phyloP scores from a whole-genome alignment of 2,113 vertebrate genomes.

The Ceyx margarethae region DNA sequence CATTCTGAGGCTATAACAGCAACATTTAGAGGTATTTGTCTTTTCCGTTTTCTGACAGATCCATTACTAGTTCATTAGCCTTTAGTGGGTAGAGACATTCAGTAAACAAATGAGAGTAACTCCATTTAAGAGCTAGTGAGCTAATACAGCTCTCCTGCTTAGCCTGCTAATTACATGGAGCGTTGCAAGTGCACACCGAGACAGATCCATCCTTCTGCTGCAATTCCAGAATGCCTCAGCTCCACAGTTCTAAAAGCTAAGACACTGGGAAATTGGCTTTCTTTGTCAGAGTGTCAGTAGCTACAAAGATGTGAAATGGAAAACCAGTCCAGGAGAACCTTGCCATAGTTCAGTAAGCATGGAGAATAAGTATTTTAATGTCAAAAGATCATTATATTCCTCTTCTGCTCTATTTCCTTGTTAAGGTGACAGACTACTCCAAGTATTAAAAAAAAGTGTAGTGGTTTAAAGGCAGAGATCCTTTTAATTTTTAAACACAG shows the following conservation, averaged over 20 bases:
- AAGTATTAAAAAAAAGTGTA: neutral
- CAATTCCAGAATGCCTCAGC: neutral
- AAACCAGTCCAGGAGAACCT: neutral
- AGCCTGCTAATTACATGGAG: slow-evolving; percentile 46
- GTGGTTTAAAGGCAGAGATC: neutral
- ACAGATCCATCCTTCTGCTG: neutral
- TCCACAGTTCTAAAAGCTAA: neutral
- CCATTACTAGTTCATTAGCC: slow-evolving; percentile 68
- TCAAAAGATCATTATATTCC: neutral
- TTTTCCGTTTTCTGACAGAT: slow-evolving; percentile 57
- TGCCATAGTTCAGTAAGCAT: neutral
- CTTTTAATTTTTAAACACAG: neutral
- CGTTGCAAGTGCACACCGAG: neutral
- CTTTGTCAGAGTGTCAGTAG: neutral
- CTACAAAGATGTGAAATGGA: neutral
- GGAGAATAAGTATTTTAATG: neutral
- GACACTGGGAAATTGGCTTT: neutral
- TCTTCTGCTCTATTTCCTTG: neutral
- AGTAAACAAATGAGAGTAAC: slow-evolving; percentile 61
- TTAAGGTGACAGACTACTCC: neutral
- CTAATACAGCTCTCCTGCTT: slow-evolving; percentile 43
- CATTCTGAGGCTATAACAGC: slow-evolving; percentile 32
- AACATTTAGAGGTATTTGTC: slow-evolving; percentile 59
- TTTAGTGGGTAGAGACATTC: slow-evolving; percentile 64
- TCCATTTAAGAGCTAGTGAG: slow-evolving; percentile 64